Evolutionary conservation across 64 coral and sea anemone species (phyloP).

Genomic region (Anthopleura sola): DNA sequence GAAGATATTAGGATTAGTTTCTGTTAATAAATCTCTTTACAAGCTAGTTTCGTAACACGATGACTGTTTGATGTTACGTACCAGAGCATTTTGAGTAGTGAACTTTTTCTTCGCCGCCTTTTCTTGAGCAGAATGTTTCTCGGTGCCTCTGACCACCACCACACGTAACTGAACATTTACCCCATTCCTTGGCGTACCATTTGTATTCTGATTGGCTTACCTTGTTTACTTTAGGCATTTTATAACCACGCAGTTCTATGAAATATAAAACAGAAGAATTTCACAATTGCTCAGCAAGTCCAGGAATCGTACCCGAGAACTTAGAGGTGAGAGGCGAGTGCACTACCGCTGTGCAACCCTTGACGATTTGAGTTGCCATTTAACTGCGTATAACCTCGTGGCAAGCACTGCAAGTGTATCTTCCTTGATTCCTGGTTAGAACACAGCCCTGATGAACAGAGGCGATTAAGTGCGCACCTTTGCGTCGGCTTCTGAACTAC

Average conservation of each 20-base stretch:
- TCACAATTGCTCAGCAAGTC: background rate
- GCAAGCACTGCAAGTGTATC: too few species aligned
- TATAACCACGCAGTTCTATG: slow-evolving; percentile 71
- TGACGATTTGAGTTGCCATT: too few species aligned
- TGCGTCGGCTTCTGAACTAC: too few species aligned
- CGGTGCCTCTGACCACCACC: slow-evolving; percentile 72
- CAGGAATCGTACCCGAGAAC: too few species aligned
- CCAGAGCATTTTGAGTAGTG: slow-evolving; percentile 64
- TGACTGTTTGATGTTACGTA: background rate
- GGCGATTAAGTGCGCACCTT: too few species aligned
- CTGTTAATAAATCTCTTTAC: background rate
- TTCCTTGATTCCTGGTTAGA: too few species aligned
- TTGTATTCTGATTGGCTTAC: slow-evolving; percentile 30
- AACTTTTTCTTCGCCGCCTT: slow-evolving; percentile 17
- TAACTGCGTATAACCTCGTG: too few species aligned
- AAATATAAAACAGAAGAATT: background rate
- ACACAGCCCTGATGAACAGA: too few species aligned
- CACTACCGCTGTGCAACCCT: too few species aligned
- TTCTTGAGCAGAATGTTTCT: slow-evolving; percentile 41
- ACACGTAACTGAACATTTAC: slow-evolving; percentile 73
- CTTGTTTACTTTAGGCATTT: slow-evolving; percentile 14
- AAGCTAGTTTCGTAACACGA: too few species aligned
- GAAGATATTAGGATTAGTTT: too few species aligned
- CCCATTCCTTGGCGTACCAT: slow-evolving; percentile 63
- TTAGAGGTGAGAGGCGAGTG: too few species aligned